Evolutionary conservation across 2,113 vertebrate species (phyloP).

Genomic region (Heptranchias perlo): DNA sequence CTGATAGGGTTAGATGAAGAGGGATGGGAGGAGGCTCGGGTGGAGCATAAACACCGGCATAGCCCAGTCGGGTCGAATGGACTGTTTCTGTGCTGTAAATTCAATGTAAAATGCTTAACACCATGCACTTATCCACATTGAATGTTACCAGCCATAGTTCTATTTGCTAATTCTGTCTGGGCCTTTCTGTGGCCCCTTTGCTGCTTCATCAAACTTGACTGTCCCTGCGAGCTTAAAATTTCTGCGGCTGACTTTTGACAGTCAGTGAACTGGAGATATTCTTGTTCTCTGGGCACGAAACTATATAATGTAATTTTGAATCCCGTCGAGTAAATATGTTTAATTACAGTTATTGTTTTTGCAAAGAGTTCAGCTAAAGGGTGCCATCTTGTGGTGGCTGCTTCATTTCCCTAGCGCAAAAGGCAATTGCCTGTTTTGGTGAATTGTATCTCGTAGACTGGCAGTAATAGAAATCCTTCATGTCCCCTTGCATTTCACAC

Average conservation of each 20-base stretch:
- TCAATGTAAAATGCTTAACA: too few relatives aligned
- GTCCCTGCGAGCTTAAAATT: neutral
- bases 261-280: neutral
- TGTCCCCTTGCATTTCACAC: neutral
- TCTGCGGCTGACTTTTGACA: neutral
- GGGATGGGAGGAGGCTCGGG: too few relatives aligned
- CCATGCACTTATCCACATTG: neutral
- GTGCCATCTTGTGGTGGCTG: neutral
- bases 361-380: neutral
- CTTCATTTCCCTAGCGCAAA: neutral
- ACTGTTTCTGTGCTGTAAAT: too few relatives aligned
- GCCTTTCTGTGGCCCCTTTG: neutral
- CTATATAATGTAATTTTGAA: neutral
- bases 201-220: neutral
- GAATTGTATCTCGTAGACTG: neutral
- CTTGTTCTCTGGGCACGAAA: neutral
- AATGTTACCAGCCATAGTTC: neutral
- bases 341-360: neutral
- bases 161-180: neutral
- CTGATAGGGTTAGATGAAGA: too few relatives aligned
- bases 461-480: neutral
- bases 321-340: neutral
- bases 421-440: neutral
- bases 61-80: too few relatives aligned
- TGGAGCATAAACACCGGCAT: too few relatives aligned